Evolutionary conservation across 2,888 invertebrate genomes (phyloP).

Genomic region (Phortica okadai): DNA sequence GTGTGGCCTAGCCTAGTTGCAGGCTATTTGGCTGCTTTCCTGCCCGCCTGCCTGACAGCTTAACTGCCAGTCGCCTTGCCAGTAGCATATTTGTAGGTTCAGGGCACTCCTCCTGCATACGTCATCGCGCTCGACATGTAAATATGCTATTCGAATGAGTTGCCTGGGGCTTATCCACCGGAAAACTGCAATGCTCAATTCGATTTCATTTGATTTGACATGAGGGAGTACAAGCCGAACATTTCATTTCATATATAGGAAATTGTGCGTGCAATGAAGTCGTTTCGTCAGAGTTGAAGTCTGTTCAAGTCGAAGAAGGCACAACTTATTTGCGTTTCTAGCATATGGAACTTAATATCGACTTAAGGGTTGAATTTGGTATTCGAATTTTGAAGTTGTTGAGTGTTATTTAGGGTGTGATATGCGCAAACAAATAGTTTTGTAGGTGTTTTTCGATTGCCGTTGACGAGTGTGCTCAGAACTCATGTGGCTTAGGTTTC

Average conservation of each 20-base stretch:
- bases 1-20: slow-evolving; percentile 66
- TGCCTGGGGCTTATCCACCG: slow-evolving; percentile 1
- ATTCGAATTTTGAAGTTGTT: not conserved
- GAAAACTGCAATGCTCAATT: slow-evolving; percentile 28
- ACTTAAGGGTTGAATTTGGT: slow-evolving; percentile 26
- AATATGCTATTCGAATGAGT: slow-evolving; percentile 15
- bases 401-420: slow-evolving; percentile 20
- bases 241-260: too few relatives aligned
- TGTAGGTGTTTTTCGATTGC: slow-evolving; percentile 25
- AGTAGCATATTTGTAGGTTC: slow-evolving; percentile 40
- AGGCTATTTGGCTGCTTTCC: slow-evolving; percentile 10
- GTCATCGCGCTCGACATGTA: slow-evolving; percentile 28
- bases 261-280: slow-evolving; percentile 72
- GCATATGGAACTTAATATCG: slow-evolving; percentile 13
- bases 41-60: not conserved
- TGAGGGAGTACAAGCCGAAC: slow-evolving; percentile 14
- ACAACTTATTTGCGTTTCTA: not conserved
- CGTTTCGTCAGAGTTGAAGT: slow-evolving; percentile 52
- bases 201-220: not conserved
- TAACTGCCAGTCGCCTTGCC: slow-evolving; percentile 26
- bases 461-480: not conserved
- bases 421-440: slow-evolving; percentile 12
- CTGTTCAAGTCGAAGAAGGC: not conserved
- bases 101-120: slow-evolving; percentile 51
- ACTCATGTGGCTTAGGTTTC: not conserved